Evolutionary conservation across 2,888 invertebrate species (phyloP).

Genomic region (Caenorhabditis sulstoni): DNA sequence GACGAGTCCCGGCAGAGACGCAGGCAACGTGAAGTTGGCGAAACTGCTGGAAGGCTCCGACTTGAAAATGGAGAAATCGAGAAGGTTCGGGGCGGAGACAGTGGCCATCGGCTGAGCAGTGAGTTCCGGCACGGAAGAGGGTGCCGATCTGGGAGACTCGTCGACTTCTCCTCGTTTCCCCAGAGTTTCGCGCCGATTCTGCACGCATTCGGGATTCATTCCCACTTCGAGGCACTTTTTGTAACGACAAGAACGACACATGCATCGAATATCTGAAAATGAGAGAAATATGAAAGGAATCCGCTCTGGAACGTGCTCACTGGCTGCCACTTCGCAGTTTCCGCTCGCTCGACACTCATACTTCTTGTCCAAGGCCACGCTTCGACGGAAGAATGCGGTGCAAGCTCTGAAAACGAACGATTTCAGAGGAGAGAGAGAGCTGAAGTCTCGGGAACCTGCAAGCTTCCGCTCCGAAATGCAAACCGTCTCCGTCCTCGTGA

Average conservation of each 20-base stretch:
- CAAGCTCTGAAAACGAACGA: conserved; percentile 63
- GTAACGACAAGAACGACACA: conserved; percentile 75
- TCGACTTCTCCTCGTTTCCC: conserved; percentile 1
- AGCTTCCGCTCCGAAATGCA: conserved; percentile 56
- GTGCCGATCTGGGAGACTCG: background rate
- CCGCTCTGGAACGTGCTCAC: too few species aligned
- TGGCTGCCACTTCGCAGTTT: conserved; percentile 69
- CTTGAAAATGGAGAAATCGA: conserved; percentile 25
- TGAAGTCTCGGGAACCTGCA: conserved; percentile 34
- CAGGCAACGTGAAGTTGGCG: conserved; percentile 7
- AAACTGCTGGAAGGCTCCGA: conserved; percentile 11
- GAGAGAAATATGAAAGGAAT: too few species aligned
- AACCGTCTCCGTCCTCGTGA: conserved; percentile 48
- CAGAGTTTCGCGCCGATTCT: conserved; percentile 18
- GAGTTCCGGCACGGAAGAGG: background rate
- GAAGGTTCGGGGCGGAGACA: background rate
- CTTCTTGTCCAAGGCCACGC: conserved; percentile 71
- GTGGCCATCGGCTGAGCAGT: background rate
- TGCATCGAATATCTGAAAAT: conserved; percentile 35
- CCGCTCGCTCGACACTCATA: conserved; percentile 70
- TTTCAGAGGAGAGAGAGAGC: background rate
- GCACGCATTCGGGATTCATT: conserved; percentile 69
- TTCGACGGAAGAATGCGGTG: conserved; percentile 76
- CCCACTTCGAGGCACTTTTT: conserved; percentile 70
- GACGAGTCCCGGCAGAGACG: conserved; percentile 14